Evolutionary conservation across 2,113 vertebrate species (phyloP), one percentile per base, ranked within the genome.

Genomic region (Phocoena phocoena): DNA sequence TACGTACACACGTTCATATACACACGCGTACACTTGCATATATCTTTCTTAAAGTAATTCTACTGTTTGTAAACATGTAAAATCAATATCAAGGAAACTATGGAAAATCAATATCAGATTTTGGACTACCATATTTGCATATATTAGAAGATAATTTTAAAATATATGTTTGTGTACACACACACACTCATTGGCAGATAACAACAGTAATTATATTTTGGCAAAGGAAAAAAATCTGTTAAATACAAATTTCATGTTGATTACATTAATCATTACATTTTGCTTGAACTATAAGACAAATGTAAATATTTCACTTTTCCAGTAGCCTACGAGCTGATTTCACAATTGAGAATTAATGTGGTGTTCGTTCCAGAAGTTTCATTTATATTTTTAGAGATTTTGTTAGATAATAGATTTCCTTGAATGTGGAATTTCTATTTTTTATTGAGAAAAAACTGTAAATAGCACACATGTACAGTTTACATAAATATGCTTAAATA

Each of bases 1-100:
- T 0, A n/a, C 3, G 62, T 3, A 28, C 26, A 53, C 3, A 11
- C 4, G 1, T 7, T 21, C 13, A 47, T 2, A 25, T 10, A 63
- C 33, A 65, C 15, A 41, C 13, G 1, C 4, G 1, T 4, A 25
- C 2, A 31, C 23, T 28, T 47, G 18, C 38, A 21, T 1, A 10
- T 21, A 26, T 44, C 77, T 25, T 17, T 36, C 55, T 65, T 50
- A 41, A 47, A 92, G 9, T 26, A n/a, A 41, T 13, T 62, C 47
- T 28, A 17, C 70, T 23, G 6, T 33, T 23, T 31, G 18, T 12
- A 62, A 84, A 38, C 11, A 33, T 26, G 1, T 6, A 67, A 92
- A 60, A 67, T 58, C n/a, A 81, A 50, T 26, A 21, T 12, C 12
- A n/a, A 33, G 4, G 12, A 55, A 65, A 31, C 21, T 41, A 26